phyloP scores from a whole-genome alignment of 1,140 invertebrate genomes.

The Melanaphis sacchari region DNA sequence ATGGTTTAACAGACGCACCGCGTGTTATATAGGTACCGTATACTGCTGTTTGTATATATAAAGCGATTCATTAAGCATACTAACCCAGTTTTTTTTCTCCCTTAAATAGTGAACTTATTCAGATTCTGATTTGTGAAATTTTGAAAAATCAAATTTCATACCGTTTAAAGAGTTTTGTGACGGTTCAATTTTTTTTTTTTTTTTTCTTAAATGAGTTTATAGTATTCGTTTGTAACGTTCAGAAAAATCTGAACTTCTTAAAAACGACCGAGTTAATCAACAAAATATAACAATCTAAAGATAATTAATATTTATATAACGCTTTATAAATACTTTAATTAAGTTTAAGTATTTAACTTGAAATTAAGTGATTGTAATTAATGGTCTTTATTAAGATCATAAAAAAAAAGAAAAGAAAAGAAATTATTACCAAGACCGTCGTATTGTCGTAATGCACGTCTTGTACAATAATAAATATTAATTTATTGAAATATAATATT shows the following conservation, averaged over 20 bases:
- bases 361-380: too few species aligned
- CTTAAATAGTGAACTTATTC: not conserved
- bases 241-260: too few species aligned
- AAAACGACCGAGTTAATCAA: too few species aligned
- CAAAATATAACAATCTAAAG: too few species aligned
- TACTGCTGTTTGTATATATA: not conserved
- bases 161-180: not conserved
- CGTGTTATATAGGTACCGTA: not conserved
- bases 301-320: too few species aligned
- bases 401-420: too few species aligned
- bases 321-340: too few species aligned
- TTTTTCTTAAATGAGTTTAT: too few species aligned
- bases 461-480: not conserved
- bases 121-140: not conserved
- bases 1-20: conserved; percentile 18
- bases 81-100: not conserved
- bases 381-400: too few species aligned
- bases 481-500: not conserved
- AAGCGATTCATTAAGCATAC: not conserved
- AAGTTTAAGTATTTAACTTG: too few species aligned
- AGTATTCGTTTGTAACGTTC: too few species aligned
- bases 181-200: not conserved
- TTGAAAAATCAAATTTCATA: not conserved
- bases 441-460: not conserved
- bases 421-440: not conserved